Evolutionary conservation across 2,797 vertebrate species (phyloP), one percentile per base, ranked within the genome.

Genomic region (Lepus townsendii): DNA sequence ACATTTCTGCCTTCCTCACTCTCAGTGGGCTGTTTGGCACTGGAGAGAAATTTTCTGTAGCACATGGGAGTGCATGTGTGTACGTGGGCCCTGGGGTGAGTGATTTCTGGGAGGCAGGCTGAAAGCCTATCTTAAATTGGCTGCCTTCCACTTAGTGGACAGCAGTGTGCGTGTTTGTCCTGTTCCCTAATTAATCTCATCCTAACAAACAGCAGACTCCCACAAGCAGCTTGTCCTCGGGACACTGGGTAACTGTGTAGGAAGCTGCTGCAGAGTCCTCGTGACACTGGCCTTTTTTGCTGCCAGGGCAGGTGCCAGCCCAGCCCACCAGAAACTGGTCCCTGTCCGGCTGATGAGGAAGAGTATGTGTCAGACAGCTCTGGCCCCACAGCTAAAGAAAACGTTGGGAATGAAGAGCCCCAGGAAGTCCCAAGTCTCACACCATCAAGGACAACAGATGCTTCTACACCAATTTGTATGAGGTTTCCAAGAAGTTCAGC

Each of bases 141-240:
- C 77, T 72, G 30, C 22, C 50, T 69, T 94, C 73, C 38, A 50
- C 60, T 87, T 92, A 76, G 62, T 72, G 1, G 38, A 95, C 83
- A 91, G 68, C 30, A 92, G 26, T 1, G 22, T 42, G 2, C 7
- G 3, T 76, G 38, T 92, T 95, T 91, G 79, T 66, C 42, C 73
- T 95, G 35, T 65, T 90, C 42, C 57, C 63, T 90, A 75, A 87
- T 91, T 87, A 82, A 92, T 62, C 68, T 90, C 75, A 35, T 73
- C 42, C 35, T 27, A 66, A 83, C 32, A 66, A 82, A 93, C 22
- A 63, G 32, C 71, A 83, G 75, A 54, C 35, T 47, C 17, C 50
- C 88, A 88, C 75, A 76, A 73, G 47, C 38, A 30, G 30, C 73
- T 79, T 32, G 35, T 42, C 66, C 72, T 79, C 42, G 6, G 10